Base-by-base conservation (phyloP, 1,140 invertebrate genomes). In the Cylas formicarius region DNA sequence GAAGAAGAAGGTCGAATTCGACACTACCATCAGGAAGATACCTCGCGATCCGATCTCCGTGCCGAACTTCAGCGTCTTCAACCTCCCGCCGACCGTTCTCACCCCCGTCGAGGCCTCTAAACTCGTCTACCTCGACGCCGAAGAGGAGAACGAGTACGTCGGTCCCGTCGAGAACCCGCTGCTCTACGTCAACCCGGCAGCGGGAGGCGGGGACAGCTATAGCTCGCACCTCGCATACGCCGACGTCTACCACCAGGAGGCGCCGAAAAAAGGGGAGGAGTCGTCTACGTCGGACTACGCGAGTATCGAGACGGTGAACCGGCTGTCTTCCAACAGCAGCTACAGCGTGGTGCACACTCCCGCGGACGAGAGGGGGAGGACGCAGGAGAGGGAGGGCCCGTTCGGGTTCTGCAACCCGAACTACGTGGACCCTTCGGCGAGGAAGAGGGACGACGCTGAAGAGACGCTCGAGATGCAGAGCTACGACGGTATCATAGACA, bases 251-350 rank as follows among this genome's bases (percentile, higher is more conserved):
- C 72, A 74, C 1, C 71, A 74, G 37, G 69, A 80, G n/a, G 60
- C 74, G 0, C 71, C 75, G 48, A 77, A 81, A 50, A 77, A 72
- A 7, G 72, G 72, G 2, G 76, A 75, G 17, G 80, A 82, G 48
- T 80, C 80, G 0, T 80, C 80, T 0, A 86, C 82, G 0, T 85
- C 82, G 0, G 83, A 85, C 56, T 86, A 86, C 56, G 80, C 80
- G 17, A 84, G 81, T 53, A 82, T 84, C 22, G 83, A 82, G 58
- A 75, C 76, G 0, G 66, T 79, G 2, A 76, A 77, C 60, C 70
- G 61, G 58, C 63, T 65, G 55, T 76, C 60, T 47, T 78, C 61
- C 43, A 72, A 56, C 59, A 75, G 77, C 53, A 72, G 43, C 53
- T 69, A 46, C 52, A 71, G 52, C 53, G 62, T 54, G 49, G 62